These are phyloP conservation scores for Lithophane socia DNA, from an alignment of 2,888 invertebrate species.

Conservation along the genomic window DNA sequence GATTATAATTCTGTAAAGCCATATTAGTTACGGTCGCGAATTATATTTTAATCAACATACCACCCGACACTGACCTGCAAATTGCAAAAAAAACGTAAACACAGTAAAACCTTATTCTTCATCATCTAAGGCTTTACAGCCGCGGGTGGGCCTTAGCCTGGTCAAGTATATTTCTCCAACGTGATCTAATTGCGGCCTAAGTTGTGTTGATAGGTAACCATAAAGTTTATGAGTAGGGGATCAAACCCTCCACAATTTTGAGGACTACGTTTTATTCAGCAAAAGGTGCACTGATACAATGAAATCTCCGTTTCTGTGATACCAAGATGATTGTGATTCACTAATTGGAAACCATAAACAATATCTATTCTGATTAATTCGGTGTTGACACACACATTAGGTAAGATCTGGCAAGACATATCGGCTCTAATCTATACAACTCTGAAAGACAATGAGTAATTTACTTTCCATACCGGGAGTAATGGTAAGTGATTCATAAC, in stretches of 20 bases:
- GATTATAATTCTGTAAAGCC: too few relatives aligned
- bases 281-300: background rate
- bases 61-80: too few relatives aligned
- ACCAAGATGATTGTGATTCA: slow-evolving; percentile 3
- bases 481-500: background rate
- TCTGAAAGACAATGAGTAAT: slow-evolving; percentile 28
- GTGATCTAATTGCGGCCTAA: too few relatives aligned
- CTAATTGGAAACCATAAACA: slow-evolving; percentile 32
- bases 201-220: too few relatives aligned
- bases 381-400: slow-evolving; percentile 41
- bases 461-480: slow-evolving; percentile 1
- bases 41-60: too few relatives aligned
- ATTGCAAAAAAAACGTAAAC: too few relatives aligned
- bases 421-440: slow-evolving; percentile 14
- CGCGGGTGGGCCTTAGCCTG: too few relatives aligned
- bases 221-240: too few relatives aligned
- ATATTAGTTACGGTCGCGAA: too few relatives aligned
- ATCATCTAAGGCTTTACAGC: too few relatives aligned
- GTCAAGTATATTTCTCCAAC: too few relatives aligned
- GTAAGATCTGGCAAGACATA: slow-evolving; percentile 24
- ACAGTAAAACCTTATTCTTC: too few relatives aligned
- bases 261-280: background rate
- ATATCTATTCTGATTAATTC: slow-evolving; percentile 34
- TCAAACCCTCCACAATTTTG: background rate
- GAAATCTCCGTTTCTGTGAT: background rate